Base-by-base conservation (phyloP, 2,888 invertebrate species). In the Andrena marginata region DNA sequence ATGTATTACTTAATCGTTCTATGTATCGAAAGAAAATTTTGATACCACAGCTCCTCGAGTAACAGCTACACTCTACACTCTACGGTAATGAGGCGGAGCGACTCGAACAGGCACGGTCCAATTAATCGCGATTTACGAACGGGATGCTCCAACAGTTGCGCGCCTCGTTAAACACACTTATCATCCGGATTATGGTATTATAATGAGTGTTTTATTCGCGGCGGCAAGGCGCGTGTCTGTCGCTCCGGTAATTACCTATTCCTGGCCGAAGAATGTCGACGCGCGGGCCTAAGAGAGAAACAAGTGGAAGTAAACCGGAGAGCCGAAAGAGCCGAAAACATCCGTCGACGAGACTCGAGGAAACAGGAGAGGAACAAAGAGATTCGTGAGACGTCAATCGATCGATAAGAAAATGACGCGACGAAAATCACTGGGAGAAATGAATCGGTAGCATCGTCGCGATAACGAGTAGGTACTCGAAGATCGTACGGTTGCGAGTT, bases 141-240 rank as follows among this genome's bases (percentile, higher is more conserved):
- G 49, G 72, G 67, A 63, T 72, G 80, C 67, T 35, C 62, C 62
- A 73, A 80, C 70, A 85, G 77, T 80, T 87, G 77, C 59, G 60
- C 73, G 60, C 35, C 68, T 82, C 54, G 76, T 29, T 60, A 67
- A 68, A 74, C 72, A 60, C 72, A 60, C 54, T 77, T 83, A 85
- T 76, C 33, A 23, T 60, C 8, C 68, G 82, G 82, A 80, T 86
- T 83, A 86, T 54, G 33, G 59, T 56, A 69, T 77, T 79, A 64
- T 49, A 86, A 82, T 85, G 83, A 87, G 73, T 64, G n/a, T 69
- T 78, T 78, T 74, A 80, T 85, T 80, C 73, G 75, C 63, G 69
- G 59, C 29, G 23, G 51, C 56, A 29, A 42, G 67, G 64, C 63
- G 60, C 35, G 51, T 82, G 75, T 76, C 29, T 56, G 48, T 16